Conservation (phyloP, 2,797 vertebrate species). For the Australoheros facetus region DNA sequence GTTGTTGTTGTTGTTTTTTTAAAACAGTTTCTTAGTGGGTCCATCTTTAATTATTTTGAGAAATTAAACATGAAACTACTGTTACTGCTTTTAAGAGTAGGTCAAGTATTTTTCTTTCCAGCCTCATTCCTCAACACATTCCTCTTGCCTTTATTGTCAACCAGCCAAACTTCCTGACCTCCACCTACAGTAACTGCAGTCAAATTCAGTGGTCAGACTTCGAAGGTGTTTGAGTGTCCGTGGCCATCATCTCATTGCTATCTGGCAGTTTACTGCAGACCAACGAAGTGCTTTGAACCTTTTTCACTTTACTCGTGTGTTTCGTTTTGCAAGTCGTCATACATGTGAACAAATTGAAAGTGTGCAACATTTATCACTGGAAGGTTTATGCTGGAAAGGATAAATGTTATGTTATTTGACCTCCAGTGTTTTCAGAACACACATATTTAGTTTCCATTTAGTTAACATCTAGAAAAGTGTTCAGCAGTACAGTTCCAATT, state of each 20-base stretch:
- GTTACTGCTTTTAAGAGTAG: neutral
- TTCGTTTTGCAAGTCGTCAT: neutral
- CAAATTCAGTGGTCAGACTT: constrained; percentile 8
- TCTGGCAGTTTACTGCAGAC: neutral
- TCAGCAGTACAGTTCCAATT: neutral
- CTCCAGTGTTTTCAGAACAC: neutral
- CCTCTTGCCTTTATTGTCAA: constrained; percentile 2
- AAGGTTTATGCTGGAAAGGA: fast-evolving
- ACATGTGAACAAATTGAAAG: neutral
- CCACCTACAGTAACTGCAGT: neutral
- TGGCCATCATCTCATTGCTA: neutral
- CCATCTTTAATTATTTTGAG: constrained; percentile 19
- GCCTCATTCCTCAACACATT: constrained; percentile 4
- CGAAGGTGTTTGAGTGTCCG: neutral
- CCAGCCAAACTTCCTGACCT: constrained; percentile 1
- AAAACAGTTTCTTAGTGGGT: constrained; percentile 14
- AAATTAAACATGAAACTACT: constrained; percentile 25
- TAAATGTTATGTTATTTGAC: neutral
- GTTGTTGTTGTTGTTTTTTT: neutral
- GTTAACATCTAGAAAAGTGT: neutral
- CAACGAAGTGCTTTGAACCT: neutral
- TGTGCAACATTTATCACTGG: neutral
- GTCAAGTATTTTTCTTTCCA: constrained; percentile 9
- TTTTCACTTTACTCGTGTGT: neutral
- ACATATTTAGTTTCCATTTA: neutral